Base-by-base conservation (phyloP, 2,113 vertebrate species). In the Beaufortia kweichowensis region DNA sequence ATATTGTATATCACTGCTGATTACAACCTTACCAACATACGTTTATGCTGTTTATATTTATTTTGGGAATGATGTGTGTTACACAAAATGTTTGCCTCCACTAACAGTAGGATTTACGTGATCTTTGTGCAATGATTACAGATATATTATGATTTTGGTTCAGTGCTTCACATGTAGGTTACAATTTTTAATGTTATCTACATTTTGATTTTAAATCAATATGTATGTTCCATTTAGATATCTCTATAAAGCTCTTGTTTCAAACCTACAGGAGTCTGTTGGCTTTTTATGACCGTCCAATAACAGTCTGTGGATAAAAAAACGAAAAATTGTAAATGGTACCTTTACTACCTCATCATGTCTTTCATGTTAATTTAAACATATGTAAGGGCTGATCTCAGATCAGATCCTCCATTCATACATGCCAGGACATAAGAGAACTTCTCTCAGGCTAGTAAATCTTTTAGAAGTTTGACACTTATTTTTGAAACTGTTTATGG, bases 401-500 rank as follows among this genome's bases (percentile, higher is more conserved):
- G 67, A 33, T 39, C 3, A 0, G 3, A 2, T 70, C 29, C 50
- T 70, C n/a, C 31, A 24, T 35, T 21, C 29, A 70, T 35, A 35
- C 50, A 35, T 35, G 10, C 35, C 29, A 35, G 48, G 68, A 57
- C 15, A 17, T 17, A 14, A 12, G 50, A 55, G 26, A 21, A 33
- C 66, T 35, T 9, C n/a, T 69, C 6, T 10, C 12, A 23, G 29
- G 28, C 11, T 53, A 23, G n/a, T 21, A 50, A 17, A 50, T 67
- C 24, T 33, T 53, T 68, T 50, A 67, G 43, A 66, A 28, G 41
- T 29, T 48, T 67, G 24, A 48, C 43, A 21, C 26, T 50, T 67
- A 50, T n/a, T 50, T 31, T 26, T 48, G 41, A 46, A 46, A 46
- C 12, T 67, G 64, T 29, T 7, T 29, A 17, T 29, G 28, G 31